Conservation (phyloP, 2,888 invertebrate species). For the Omphaloscelis lunosa region DNA sequence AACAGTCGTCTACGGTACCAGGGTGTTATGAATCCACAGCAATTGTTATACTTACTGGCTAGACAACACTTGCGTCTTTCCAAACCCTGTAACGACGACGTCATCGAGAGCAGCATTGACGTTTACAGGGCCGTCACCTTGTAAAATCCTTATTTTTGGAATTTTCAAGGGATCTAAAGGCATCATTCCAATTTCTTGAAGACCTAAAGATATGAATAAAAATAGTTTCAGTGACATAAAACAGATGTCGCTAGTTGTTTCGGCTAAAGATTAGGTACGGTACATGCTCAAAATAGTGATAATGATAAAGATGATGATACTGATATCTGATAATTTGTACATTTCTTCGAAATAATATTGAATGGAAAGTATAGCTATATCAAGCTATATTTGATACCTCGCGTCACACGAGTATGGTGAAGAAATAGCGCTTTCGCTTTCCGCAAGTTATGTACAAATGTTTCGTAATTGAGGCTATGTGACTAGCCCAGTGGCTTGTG, state of each 20-base stretch:
- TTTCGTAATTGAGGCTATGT: constrained; percentile 89
- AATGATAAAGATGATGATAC: not conserved
- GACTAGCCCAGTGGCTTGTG: constrained; percentile 81
- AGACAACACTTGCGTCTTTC: constrained; percentile 90
- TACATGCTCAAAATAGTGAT: not conserved
- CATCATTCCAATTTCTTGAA: constrained; percentile 91
- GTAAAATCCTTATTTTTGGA: constrained; percentile 92
- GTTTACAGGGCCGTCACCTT: constrained; percentile 93
- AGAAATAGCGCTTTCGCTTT: constrained; percentile 90
- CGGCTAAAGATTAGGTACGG: not conserved
- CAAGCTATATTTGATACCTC: constrained; percentile 68
- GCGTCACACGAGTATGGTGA: constrained; percentile 82
- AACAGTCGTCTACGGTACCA: constrained; percentile 81
- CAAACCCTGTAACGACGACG: constrained; percentile 92
- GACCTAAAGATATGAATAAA: constrained; percentile 77
- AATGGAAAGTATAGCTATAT: constrained; percentile 47
- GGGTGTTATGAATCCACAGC: constrained; percentile 72
- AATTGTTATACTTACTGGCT: constrained; percentile 91
- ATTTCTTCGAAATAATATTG: constrained; percentile 16
- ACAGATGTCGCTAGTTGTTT: constrained; percentile 46
- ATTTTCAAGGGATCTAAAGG: constrained; percentile 92
- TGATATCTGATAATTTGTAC: not conserved
- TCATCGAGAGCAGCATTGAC: constrained; percentile 93
- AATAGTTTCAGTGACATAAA: not conserved
- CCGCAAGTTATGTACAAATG: constrained; percentile 87